These are phyloP conservation scores for Redunca redunca DNA, from an alignment of 2,113 vertebrate species.

Conservation along the genomic window DNA sequence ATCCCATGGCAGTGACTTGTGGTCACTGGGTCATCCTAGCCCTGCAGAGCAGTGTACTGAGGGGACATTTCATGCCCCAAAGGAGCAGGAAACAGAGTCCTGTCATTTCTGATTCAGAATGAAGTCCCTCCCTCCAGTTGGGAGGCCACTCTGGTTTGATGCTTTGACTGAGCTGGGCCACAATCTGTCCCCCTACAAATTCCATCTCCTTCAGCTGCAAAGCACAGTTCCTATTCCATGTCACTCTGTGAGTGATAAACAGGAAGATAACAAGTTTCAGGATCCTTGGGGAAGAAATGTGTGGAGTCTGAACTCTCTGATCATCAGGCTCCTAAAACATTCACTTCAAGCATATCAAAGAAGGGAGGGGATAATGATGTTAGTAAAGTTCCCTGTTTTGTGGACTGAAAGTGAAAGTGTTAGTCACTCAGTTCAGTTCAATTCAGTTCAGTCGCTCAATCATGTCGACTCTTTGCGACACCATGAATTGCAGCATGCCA, in stretches of 20 bases:
- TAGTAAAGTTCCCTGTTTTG: neutral
- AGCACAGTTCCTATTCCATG: neutral
- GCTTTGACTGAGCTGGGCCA: neutral
- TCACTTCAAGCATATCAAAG: neutral
- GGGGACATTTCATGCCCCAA: neutral
- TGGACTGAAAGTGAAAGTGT: neutral
- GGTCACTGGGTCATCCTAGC: neutral
- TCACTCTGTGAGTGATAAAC: neutral
- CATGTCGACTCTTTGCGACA: rapidly evolving
- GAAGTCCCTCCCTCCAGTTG: neutral
- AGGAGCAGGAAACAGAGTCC: neutral
- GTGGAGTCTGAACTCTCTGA: neutral
- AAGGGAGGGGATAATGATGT: neutral
- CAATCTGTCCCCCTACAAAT: neutral
- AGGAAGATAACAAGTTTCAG: neutral
- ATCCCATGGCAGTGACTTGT: too few species aligned
- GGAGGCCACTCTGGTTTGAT: neutral
- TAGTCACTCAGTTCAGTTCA: neutral
- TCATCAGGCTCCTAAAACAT: neutral
- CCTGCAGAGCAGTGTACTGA: neutral
- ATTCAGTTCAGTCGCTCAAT: too few species aligned
- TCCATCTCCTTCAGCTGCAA: neutral
- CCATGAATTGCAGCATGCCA: too few species aligned
- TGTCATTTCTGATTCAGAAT: neutral
- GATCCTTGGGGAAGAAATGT: neutral